Conservation (phyloP, 2,888 invertebrate genomes). For the Sericinus montela region DNA sequence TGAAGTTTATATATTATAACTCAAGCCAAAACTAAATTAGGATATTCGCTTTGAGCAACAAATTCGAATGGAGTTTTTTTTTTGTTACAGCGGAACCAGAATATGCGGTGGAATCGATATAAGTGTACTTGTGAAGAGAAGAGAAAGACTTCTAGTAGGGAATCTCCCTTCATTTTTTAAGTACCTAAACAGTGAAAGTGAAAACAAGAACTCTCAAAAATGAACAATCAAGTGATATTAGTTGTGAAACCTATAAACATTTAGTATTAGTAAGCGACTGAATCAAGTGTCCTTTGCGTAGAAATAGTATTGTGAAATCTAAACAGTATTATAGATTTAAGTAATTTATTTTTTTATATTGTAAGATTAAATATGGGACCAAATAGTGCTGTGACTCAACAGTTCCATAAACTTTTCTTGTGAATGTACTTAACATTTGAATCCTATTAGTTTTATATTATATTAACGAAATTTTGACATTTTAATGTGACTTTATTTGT, state of each 20-base stretch:
- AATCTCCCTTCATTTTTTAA: constrained; percentile 1
- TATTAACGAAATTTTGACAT: constrained; percentile 11
- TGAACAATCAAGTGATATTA: not conserved
- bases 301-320: constrained; percentile 39
- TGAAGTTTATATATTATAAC: no score
- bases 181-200: not conserved
- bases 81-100: constrained; percentile 68
- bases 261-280: constrained; percentile 34
- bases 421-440: constrained; percentile 31
- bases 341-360: constrained; percentile 50
- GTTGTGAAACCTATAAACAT: not conserved
- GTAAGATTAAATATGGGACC: constrained; percentile 54
- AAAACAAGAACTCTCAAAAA: not conserved
- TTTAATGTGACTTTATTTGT: constrained; percentile 2
- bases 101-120: constrained; percentile 72
- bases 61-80: constrained; percentile 35
- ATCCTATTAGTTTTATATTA: constrained; percentile 21
- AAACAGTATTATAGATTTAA: constrained; percentile 66
- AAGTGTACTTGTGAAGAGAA: constrained; percentile 60
- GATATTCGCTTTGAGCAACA: not conserved
- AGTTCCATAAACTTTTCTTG: constrained; percentile 44
- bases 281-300: constrained; percentile 42
- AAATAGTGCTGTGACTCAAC: constrained; percentile 62
- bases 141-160: constrained; percentile 27
- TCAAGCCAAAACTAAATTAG: no score